Conservation (phyloP, 2,113 vertebrate genomes). For the Scytalopus superciliaris region DNA sequence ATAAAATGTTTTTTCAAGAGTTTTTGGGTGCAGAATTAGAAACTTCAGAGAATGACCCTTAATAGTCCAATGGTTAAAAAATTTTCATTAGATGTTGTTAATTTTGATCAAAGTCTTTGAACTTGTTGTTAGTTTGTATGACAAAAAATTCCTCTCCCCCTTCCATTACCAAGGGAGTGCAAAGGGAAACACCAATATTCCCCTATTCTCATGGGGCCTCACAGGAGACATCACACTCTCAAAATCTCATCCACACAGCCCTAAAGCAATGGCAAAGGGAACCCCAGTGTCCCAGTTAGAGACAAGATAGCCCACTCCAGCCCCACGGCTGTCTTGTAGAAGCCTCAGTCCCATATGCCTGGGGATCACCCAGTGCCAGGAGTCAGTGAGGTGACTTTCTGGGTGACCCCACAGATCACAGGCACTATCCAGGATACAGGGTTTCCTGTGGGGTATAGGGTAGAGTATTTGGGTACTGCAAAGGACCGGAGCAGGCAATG, state of each 20-base stretch:
- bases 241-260: neutral
- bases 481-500: neutral
- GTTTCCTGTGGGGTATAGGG: neutral
- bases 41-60: neutral
- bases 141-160: neutral
- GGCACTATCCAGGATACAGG: fast-evolving
- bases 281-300: neutral
- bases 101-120: neutral
- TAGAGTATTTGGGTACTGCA: neutral
- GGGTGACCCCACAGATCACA: neutral
- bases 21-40: neutral
- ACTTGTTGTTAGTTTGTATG: neutral
- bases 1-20: neutral
- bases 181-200: neutral
- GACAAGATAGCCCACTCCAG: fast-evolving
- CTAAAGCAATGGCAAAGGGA: fast-evolving
- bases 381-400: neutral
- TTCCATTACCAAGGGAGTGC: neutral
- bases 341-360: neutral
- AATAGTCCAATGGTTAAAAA: neutral
- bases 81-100: neutral
- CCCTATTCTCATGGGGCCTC: neutral
- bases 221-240: neutral
- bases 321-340: neutral
- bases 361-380: neutral